These are phyloP conservation scores for Globodera ellingtonae DNA, from an alignment of 1,140 invertebrate species.

Conservation along the genomic window DNA sequence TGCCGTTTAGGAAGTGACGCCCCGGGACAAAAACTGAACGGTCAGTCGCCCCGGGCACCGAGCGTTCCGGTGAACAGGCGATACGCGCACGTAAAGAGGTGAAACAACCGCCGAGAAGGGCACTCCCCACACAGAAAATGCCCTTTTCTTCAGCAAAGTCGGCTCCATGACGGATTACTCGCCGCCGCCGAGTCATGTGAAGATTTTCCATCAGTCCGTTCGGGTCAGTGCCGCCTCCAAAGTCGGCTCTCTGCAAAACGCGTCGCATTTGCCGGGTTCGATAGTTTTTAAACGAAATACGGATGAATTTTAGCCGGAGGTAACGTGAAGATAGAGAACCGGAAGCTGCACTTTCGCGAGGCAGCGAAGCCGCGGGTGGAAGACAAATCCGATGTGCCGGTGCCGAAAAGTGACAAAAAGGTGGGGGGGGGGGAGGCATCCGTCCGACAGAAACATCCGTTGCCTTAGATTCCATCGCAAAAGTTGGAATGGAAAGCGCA, in stretches of 20 bases:
- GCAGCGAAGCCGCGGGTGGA: slow-evolving; percentile 78
- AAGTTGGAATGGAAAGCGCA: slow-evolving; percentile 84
- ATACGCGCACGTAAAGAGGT: slow-evolving; percentile 25
- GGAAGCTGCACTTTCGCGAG: slow-evolving; percentile 86
- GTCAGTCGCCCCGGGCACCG: background rate
- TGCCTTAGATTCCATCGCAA: slow-evolving; percentile 41
- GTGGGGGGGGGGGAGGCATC: slow-evolving; percentile 19
- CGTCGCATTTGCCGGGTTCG: slow-evolving; percentile 55
- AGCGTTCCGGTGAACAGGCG: slow-evolving; percentile 26
- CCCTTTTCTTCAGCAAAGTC: slow-evolving; percentile 32
- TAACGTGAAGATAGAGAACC: slow-evolving; percentile 74
- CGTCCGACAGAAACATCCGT: background rate
- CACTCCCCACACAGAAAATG: too few relatives aligned
- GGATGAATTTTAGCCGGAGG: slow-evolving; percentile 35
- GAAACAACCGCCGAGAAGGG: background rate
- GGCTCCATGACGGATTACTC: slow-evolving; percentile 36
- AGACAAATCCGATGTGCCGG: slow-evolving; percentile 37
- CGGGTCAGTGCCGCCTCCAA: slow-evolving; percentile 59
- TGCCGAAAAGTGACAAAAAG: slow-evolving; percentile 50
- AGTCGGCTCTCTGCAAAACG: slow-evolving; percentile 64
- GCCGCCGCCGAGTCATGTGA: slow-evolving; percentile 33
- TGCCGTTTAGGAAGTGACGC: background rate
- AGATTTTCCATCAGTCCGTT: slow-evolving; percentile 50
- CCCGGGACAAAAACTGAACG: background rate
- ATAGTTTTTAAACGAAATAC: slow-evolving; percentile 52